phyloP scores from a whole-genome alignment of 2,888 invertebrate species.

The Schizotus pectinicornis region DNA sequence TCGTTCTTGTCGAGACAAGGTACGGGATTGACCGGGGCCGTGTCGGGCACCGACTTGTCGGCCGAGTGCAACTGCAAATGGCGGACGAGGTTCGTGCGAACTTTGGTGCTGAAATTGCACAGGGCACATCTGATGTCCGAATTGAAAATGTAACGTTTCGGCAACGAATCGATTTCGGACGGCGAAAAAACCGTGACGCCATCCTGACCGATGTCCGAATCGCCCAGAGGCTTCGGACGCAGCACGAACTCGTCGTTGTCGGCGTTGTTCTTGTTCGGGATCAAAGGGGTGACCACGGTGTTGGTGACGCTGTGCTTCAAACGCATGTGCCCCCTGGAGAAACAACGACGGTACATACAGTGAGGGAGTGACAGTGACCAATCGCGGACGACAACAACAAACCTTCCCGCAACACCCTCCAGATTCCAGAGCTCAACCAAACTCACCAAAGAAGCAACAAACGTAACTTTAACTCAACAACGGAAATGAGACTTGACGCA shows the following conservation, averaged over 20 bases:
- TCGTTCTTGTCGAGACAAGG: constrained; percentile 79
- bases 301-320: constrained; percentile 59
- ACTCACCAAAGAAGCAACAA: too few species aligned
- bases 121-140: constrained; percentile 67
- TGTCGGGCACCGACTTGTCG: constrained; percentile 66
- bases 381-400: constrained; percentile 8
- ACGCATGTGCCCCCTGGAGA: constrained; percentile 61
- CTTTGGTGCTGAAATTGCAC: constrained; percentile 73
- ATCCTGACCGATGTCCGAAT: constrained; percentile 17
- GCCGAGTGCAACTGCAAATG: constrained; percentile 72
- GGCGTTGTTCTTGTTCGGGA: constrained; percentile 58
- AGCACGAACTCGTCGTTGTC: constrained; percentile 61
- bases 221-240: constrained; percentile 50
- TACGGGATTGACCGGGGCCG: constrained; percentile 81
- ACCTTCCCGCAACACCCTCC: not conserved
- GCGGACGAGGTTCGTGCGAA: constrained; percentile 71
- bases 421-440: too few species aligned
- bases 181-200: constrained; percentile 58
- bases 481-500: too few species aligned
- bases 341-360: constrained; percentile 1
- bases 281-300: constrained; percentile 58
- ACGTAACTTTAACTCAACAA: too few species aligned
- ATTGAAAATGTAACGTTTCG: constrained; percentile 69
- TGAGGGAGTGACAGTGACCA: not conserved
- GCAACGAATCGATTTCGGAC: constrained; percentile 68